phyloP scores from a whole-genome alignment of 2,797 vertebrate genomes.

The Rhynchonycteris naso region DNA sequence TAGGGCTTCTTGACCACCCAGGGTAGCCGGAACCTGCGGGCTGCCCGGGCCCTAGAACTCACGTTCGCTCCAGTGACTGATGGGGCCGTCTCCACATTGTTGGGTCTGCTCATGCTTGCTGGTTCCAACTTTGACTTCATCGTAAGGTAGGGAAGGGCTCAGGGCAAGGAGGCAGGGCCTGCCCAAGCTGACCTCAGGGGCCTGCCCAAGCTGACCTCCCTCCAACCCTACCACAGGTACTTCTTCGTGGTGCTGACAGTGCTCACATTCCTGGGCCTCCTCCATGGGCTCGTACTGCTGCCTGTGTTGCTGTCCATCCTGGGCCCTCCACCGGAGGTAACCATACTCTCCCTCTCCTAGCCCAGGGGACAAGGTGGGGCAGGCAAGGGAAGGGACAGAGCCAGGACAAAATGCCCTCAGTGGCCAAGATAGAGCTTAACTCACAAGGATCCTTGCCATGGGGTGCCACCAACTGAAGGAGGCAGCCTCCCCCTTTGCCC shows the following conservation, averaged over 20 bases:
- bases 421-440: neutral
- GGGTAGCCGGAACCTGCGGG: slow-evolving; percentile 93
- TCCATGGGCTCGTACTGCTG: slow-evolving; percentile 96
- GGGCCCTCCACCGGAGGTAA: slow-evolving; percentile 95
- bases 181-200: neutral
- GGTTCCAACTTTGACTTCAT: slow-evolving; percentile 99
- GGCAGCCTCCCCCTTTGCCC: slow-evolving; percentile 85
- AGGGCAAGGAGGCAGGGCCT: neutral
- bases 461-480: slow-evolving; percentile 84
- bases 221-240: slow-evolving; percentile 87
- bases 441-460: neutral
- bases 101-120: slow-evolving; percentile 97
- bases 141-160: slow-evolving; percentile 90
- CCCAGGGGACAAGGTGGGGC: neutral
- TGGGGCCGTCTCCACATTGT: slow-evolving; percentile 95
- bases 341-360: neutral
- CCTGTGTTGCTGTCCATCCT: slow-evolving; percentile 95
- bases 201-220: neutral
- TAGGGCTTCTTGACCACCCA: slow-evolving; percentile 97
- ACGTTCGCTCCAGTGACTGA: slow-evolving; percentile 98
- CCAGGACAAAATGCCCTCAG: neutral
- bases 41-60: slow-evolving; percentile 92
- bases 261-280: slow-evolving; percentile 94
- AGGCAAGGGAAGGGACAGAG: neutral
- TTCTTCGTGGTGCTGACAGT: slow-evolving; percentile 97